Conservation (phyloP, 1,140 invertebrate genomes). For the Schlechtendalia chinensis region DNA sequence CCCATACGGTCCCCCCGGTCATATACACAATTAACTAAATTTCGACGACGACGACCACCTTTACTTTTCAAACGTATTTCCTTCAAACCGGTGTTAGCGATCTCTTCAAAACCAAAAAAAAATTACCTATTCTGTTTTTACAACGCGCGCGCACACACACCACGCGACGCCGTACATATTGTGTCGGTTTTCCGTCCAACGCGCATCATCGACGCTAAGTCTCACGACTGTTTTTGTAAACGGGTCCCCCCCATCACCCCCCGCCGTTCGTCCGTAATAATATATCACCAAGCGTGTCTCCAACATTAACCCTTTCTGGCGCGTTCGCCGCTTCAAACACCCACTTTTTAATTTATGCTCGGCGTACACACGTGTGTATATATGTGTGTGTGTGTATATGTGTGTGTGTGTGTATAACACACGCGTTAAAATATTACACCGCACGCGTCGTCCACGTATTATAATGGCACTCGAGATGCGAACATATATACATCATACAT, state of each 20-base stretch:
- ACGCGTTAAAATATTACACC: constrained; percentile 7
- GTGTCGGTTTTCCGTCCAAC: constrained; percentile 7
- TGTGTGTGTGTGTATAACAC: neutral
- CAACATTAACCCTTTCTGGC: neutral
- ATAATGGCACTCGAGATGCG: constrained; percentile 1
- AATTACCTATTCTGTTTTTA: constrained; percentile 28
- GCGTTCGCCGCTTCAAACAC: neutral
- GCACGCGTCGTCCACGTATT: neutral
- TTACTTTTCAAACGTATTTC: neutral
- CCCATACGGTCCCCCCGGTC: too few species aligned
- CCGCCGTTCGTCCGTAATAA: neutral
- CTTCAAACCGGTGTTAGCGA: constrained; percentile 15
- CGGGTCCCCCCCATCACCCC: too few species aligned
- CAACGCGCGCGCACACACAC: too few species aligned
- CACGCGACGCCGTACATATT: constrained; percentile 1
- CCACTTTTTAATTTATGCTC: constrained; percentile 29
- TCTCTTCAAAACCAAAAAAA: neutral
- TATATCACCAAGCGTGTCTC: neutral
- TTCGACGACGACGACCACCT: neutral
- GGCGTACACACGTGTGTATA: constrained; percentile 8
- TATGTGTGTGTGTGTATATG: neutral
- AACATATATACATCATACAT: neutral
- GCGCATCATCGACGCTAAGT: neutral
- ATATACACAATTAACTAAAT: too few species aligned
- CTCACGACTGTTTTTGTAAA: constrained; percentile 36